Base-by-base conservation (phyloP, 1,140 invertebrate species). In the Drosophila trapezifrons region DNA sequence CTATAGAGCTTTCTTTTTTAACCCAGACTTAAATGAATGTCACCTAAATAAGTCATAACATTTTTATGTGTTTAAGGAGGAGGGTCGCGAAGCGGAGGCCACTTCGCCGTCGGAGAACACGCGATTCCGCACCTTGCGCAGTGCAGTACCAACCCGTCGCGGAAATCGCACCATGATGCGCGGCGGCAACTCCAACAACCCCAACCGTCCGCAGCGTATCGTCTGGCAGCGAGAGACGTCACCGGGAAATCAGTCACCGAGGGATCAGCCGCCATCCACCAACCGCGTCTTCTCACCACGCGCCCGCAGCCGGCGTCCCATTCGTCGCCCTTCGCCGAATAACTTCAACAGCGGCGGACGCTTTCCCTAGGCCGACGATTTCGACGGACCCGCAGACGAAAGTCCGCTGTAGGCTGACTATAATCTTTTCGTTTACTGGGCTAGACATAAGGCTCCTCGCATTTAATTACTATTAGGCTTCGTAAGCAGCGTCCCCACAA, bases 41-140 rank as follows among this genome's bases (percentile, higher is more conserved):
- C 1, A 10, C 9, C 10, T 32, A 32, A 32, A 32, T 32, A 32
- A 32, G 0, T 4, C 3, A 32, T 32, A 4, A 10, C 8, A 32
- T 32, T 32, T 4, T 32, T 32, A 10, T 32, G 8, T 32, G 8
- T 32, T 32, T 32, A 32, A 71, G 27, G 95, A 95, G 80, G 95
- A 96, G 69, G 94, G 94, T 10, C 93, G 95, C 25, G 95, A 96
- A 82, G 95, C 95, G 6, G 95, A 96, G 91, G 95, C 95, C 54
- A 94, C 94, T 2, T 93, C 93, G 13, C 93, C 93, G 0, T 94
- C 93, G 9, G 93, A 92, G 35, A 92, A 89, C 18, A 92, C 91
- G 17, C 75, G 91, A 0, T 92, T 78, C 25, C 85, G 90, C 35
- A 79, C 72, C 0, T 46, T 78, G 4, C 84, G 91, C 43, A 91